Conservation (phyloP, 2,888 invertebrate species). For the Corythucha ciliata region DNA sequence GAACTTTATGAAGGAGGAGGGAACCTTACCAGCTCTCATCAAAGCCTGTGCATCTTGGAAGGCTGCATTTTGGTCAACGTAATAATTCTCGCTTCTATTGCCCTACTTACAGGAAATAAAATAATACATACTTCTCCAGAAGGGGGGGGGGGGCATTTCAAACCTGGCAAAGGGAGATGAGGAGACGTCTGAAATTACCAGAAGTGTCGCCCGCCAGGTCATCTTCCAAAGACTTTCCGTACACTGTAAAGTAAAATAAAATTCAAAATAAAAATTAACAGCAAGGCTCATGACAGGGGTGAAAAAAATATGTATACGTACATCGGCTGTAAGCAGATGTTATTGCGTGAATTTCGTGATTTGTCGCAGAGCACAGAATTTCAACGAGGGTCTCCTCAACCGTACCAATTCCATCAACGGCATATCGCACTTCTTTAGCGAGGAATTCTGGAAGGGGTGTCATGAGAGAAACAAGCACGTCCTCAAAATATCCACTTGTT, state of each 20-base stretch:
- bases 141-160: conserved; percentile 34
- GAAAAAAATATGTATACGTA: conserved; percentile 51
- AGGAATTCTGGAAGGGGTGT: conserved; percentile 76
- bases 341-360: conserved; percentile 71
- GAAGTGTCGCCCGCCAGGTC: conserved; percentile 82
- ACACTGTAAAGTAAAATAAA: conserved; percentile 52
- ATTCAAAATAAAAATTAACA: neutral
- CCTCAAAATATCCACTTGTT: conserved; percentile 78
- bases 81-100: conserved; percentile 69
- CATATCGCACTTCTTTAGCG: conserved; percentile 71
- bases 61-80: conserved; percentile 60
- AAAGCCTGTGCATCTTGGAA: conserved; percentile 72
- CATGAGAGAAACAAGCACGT: conserved; percentile 71
- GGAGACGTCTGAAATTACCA: conserved; percentile 79
- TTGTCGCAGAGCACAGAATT: conserved; percentile 77
- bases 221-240: conserved; percentile 65
- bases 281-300: neutral
- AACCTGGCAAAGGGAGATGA: conserved; percentile 73
- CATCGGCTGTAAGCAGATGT: conserved; percentile 65
- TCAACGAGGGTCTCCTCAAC: conserved; percentile 80
- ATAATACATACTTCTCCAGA: conserved; percentile 1
- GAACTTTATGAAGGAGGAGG: neutral
- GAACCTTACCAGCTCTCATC: conserved; percentile 58
- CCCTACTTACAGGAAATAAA: conserved; percentile 45
- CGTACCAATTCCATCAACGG: conserved; percentile 74